phyloP scores from a whole-genome alignment of 2,113 vertebrate genomes.

The Pogona vitticeps region DNA sequence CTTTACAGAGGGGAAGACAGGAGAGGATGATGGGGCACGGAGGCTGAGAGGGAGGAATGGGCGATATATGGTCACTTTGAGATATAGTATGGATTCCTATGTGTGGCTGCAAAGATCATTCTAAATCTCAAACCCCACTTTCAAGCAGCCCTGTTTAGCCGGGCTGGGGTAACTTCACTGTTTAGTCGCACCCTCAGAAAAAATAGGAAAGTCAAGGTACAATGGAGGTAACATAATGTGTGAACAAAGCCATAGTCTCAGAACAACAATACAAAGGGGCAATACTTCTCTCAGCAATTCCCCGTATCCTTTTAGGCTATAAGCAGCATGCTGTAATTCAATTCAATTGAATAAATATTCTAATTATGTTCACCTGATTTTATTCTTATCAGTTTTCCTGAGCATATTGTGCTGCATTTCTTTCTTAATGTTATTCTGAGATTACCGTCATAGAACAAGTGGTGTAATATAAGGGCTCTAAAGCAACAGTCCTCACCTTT shows the following conservation, averaged over 20 bases:
- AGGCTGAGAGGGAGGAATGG: no score
- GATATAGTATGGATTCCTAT: no score
- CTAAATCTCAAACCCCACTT: no score
- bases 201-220: background rate
- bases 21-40: no score
- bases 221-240: background rate
- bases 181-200: no score
- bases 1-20: no score
- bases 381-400: background rate
- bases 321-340: background rate
- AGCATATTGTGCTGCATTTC: conserved; percentile 13
- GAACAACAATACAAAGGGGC: background rate
- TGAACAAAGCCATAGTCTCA: background rate
- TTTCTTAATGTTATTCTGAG: conserved; percentile 20
- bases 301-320: background rate
- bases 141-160: no score
- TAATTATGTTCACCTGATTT: background rate
- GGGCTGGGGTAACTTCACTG: no score
- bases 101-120: no score
- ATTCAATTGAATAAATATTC: background rate
- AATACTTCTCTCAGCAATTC: background rate
- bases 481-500: conserved; percentile 51
- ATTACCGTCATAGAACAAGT: conserved; percentile 27
- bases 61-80: no score
- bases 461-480: conserved; percentile 42